A percentile compares a stretch with the other conserved stretches of the same genome.
phyloP scores from a whole-genome alignment of 2,888 invertebrate genomes.

The Dendrolimus pini region DNA sequence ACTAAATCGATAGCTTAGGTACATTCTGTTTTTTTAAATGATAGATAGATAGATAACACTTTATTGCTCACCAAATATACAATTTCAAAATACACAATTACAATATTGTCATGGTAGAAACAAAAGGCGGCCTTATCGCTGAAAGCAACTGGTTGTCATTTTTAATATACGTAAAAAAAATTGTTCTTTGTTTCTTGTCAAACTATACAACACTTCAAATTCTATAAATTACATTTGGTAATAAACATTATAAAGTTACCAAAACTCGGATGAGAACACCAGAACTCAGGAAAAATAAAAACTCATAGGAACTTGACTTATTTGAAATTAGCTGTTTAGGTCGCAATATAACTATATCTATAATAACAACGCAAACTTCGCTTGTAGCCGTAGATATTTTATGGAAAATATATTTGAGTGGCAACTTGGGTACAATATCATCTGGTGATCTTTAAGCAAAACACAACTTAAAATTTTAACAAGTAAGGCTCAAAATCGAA shows the following conservation, averaged over 20 bases:
- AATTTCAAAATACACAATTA: too few species aligned
- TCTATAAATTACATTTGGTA: not conserved
- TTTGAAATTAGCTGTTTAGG: constrained; percentile 71
- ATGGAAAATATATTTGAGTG: constrained; percentile 74
- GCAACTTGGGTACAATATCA: constrained; percentile 33
- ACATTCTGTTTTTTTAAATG: too few species aligned
- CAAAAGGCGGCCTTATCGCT: too few species aligned
- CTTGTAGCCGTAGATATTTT: constrained; percentile 70
- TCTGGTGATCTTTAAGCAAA: constrained; percentile 15
- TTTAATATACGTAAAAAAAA: too few species aligned
- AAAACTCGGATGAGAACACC: not conserved
- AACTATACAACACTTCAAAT: not conserved
- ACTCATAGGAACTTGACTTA: constrained; percentile 27
- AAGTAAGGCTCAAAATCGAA: constrained; percentile 20
- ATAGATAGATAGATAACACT: too few species aligned
- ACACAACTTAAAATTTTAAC: constrained; percentile 10
- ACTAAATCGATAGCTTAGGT: too few species aligned
- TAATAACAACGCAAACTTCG: constrained; percentile 57
- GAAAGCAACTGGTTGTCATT: too few species aligned
- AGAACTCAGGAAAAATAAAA: not conserved
- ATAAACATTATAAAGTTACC: not conserved
- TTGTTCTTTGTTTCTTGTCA: not conserved
- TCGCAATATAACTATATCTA: constrained; percentile 43
- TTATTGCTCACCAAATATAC: too few species aligned
- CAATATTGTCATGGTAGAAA: too few species aligned